phyloP scores from a whole-genome alignment of 2,797 vertebrate species.

The Sebastes trivittatus region DNA sequence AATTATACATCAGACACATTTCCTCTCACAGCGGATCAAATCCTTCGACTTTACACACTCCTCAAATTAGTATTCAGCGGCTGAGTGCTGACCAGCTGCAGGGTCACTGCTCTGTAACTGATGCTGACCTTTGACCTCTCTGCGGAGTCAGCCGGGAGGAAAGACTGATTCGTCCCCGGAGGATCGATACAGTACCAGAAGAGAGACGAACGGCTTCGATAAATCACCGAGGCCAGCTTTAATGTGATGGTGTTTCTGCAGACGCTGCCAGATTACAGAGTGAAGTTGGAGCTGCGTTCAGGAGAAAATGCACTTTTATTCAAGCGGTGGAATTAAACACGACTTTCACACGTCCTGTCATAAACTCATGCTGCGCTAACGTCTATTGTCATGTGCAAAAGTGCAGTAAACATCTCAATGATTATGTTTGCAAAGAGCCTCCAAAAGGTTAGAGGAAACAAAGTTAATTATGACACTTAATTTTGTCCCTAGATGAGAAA shows the following conservation, averaged over 20 bases:
- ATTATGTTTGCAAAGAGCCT: background rate
- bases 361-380: background rate
- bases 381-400: background rate
- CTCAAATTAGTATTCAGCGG: background rate
- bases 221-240: background rate
- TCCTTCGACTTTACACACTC: background rate
- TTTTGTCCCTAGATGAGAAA: too few relatives aligned
- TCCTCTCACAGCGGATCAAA: background rate
- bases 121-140: slow-evolving; percentile 6
- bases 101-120: background rate
- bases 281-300: background rate
- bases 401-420: background rate
- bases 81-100: background rate
- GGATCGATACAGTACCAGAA: background rate
- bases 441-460: background rate
- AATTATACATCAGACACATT: background rate
- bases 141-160: background rate
- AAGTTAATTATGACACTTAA: background rate
- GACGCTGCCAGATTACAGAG: background rate
- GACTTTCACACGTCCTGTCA: background rate
- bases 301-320: background rate
- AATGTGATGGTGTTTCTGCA: background rate
- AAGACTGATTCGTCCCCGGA: background rate
- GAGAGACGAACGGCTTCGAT: background rate
- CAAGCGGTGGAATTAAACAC: background rate